Evolutionary conservation across 1,140 invertebrate genomes (phyloP), one percentile per base, ranked within the genome.

Genomic region (Vanessa tameamea): DNA sequence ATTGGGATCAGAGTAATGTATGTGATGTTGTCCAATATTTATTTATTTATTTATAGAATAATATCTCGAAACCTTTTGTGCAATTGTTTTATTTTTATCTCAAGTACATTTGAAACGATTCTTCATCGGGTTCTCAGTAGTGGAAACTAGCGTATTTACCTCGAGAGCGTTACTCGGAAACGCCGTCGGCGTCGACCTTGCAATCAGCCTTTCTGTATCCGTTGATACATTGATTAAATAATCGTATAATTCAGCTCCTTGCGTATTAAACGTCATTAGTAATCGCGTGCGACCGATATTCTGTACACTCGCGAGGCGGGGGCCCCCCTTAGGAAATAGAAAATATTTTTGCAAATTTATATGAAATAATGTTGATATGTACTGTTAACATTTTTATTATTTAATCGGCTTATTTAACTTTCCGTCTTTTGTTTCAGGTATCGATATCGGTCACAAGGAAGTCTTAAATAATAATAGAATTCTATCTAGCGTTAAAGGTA

Each of bases 361-460:
- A 43, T 43, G 37, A 43, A 43, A 43, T 43, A 9, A 43, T 43
- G 37, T 43, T 37, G n/a, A n/a, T 63, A 15, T 63, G 26, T 31
- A 31, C 26, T 31, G 26, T 31, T 31, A 31, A 31, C 26, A 31
- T 26, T 63, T 15, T 37, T 37, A 1, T 26, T 63, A 37, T 63
- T 61, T 14, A 15, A 15, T 63, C 1, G 7, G n/a, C 59, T 37
- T 15, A 63, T 37, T 15, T 63, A 15, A 63, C 59, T 15, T 37
- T 64, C 20, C 16, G 47, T 43, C 9, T 43, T 69, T 69, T 69
- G 67, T 69, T 69, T 48, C 67, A 69, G 67, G 67, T 69, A 69
- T 16, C 9, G 8, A 57, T 23, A 57, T 57, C 53, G 51, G n/a
- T 43, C 15, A 53, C 14, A 50, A 14, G 48, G 47, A 15, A 48